Evolutionary conservation across 2,797 vertebrate species (phyloP).

Genomic region (Lacerta bilineata): DNA sequence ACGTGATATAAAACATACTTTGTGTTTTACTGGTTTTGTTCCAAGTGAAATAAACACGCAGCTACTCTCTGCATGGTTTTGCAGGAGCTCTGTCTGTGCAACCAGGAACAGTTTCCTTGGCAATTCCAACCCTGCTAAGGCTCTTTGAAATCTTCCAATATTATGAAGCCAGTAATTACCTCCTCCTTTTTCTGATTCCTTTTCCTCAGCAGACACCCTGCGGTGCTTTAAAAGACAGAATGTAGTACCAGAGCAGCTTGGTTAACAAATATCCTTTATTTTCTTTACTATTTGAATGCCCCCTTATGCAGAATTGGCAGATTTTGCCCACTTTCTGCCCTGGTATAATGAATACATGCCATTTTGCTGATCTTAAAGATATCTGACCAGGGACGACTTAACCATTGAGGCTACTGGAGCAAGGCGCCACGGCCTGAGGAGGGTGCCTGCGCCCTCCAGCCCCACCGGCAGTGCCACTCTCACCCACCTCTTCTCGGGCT

Average conservation of each 20-base stretch:
- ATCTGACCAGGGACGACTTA: not conserved
- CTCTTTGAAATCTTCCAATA: constrained; percentile 31
- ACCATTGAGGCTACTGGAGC: too few relatives aligned
- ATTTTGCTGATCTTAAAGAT: not conserved
- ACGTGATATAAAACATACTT: not conserved
- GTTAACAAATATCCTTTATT: constrained; percentile 28
- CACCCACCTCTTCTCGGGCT: too few relatives aligned
- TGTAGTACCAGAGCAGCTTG: constrained; percentile 17
- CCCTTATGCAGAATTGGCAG: constrained; percentile 14
- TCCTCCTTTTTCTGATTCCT: constrained; percentile 32
- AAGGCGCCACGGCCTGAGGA: too few relatives aligned
- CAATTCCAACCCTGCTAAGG: constrained; percentile 13
- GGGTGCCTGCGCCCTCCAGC: too few relatives aligned
- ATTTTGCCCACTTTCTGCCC: not conserved
- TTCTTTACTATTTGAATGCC: constrained; percentile 2
- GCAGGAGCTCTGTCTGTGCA: not conserved
- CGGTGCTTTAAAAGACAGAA: not conserved
- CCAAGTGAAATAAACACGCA: constrained; percentile 13
- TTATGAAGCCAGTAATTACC: constrained; percentile 37
- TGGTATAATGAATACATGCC: not conserved
- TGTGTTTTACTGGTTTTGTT: not conserved
- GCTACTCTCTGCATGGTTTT: not conserved
- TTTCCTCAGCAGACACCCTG: constrained; percentile 25
- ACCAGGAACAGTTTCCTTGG: constrained; percentile 29
- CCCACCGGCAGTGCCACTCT: too few relatives aligned